Base-by-base conservation (phyloP, 2,797 vertebrate genomes). In the Sebastes baramenuke region DNA sequence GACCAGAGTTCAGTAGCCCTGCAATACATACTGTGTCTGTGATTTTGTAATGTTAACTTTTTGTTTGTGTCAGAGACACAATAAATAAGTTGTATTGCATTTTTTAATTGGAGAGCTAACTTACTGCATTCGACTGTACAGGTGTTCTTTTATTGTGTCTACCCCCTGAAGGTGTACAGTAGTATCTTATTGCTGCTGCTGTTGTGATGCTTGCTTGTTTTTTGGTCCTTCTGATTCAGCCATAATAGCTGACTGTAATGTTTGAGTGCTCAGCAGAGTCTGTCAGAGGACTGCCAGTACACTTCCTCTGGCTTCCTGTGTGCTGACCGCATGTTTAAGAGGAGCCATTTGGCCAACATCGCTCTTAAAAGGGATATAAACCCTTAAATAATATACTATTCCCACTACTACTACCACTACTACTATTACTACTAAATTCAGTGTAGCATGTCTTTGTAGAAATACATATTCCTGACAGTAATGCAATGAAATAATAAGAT, bases 191-290 rank as follows among this genome's bases (percentile, higher is more conserved):
- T 62, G 75, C 68, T 81, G n/a, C 36, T 46, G 42, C 42, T 77
- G 58, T 77, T 77, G n/a, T 75, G 65, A 54, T n/a, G 61, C 72
- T 56, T 80, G 34, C 67, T 72, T 69, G 67, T 64, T 88, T 55
- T 78, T 52, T 64, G 67, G 27, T 66, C 71, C 36, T 34, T 84
- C 30, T 62, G 75, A 84, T 72, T 84, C 61, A 78, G 82, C 69
- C 72, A 55, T 80, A 78, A 77, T 68, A 61, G 67, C 36, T 5
- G 20, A 58, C 56, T 72, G 67, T 84, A 83, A 81, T 85, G 55
- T 86, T 25, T 86, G 59, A 84, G 27, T 67, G 64, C 79, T 86
- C 77, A 75, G 75, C 73, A 59, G 64, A 72, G 73, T 81, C 74
- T 69, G 65, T 75, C 42, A 74, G 75, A 80, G 82, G 49, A 72